Percentiles rank a stretch among this genome's conserved stretches.
Evolutionary conservation across 2,113 vertebrate genomes (phyloP).

Genomic region (Myotis lucifugus): DNA sequence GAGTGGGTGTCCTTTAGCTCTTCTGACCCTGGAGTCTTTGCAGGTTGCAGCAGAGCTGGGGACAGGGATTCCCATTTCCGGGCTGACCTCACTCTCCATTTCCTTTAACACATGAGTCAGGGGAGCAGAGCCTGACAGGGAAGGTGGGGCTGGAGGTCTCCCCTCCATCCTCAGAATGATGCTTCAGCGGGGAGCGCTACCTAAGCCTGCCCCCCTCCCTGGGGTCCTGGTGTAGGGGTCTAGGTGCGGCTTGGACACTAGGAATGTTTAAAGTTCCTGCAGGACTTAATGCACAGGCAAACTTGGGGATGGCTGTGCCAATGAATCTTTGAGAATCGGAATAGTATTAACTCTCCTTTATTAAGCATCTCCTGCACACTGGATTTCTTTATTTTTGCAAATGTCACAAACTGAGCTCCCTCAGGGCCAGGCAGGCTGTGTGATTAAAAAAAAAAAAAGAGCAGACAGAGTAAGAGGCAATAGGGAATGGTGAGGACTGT

Average conservation of each 20-base stretch:
- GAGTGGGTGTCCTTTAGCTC: not conserved
- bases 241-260: not conserved
- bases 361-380: not conserved
- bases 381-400: not conserved
- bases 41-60: not conserved
- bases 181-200: not conserved
- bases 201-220: rapidly evolving
- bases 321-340: rapidly evolving
- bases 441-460: not conserved
- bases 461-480: too few species aligned
- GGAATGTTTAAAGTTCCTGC: not conserved
- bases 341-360: rapidly evolving
- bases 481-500: rapidly evolving
- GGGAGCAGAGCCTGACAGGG: not conserved
- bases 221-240: rapidly evolving
- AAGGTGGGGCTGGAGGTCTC: not conserved
- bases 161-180: not conserved
- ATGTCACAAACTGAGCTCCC: not conserved
- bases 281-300: not conserved
- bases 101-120: not conserved
- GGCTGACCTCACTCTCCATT: not conserved
- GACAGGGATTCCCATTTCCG: not conserved
- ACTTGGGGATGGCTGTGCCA: rapidly evolving
- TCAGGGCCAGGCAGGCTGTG: not conserved
- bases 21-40: not conserved